Evolutionary conservation across 2,113 vertebrate genomes (phyloP).

Genomic region (Micromys minutus): DNA sequence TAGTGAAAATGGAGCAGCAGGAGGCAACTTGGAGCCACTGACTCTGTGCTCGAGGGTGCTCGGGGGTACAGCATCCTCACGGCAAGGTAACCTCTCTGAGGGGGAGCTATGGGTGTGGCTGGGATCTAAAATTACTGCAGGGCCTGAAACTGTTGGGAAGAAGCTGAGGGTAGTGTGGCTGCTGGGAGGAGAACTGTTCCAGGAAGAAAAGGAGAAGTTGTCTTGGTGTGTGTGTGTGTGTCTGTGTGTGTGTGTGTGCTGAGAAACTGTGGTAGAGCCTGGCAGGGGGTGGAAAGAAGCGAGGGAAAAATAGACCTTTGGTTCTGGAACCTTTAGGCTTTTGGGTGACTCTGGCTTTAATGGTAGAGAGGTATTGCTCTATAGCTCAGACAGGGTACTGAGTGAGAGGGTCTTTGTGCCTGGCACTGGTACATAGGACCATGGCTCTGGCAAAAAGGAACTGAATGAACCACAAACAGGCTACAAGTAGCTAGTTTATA

Average conservation of each 20-base stretch:
- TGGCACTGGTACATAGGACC: not conserved
- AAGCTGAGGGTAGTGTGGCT: slow-evolving; percentile 55
- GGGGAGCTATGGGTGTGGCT: not conserved
- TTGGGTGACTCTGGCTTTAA: not conserved
- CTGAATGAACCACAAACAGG: too few species aligned
- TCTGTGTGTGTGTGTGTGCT: not conserved
- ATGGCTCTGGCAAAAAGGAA: not conserved
- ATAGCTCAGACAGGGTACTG: not conserved
- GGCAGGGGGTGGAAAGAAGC: not conserved
- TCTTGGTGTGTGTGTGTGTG: not conserved
- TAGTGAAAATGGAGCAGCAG: not conserved
- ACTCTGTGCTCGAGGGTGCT: not conserved
- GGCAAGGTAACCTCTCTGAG: not conserved
- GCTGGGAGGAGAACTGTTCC: not conserved
- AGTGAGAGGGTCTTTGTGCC: not conserved
- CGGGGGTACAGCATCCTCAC: not conserved
- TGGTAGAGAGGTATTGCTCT: not conserved
- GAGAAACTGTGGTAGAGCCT: not conserved
- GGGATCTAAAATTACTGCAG: slow-evolving; percentile 55
- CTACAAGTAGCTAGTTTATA: not conserved
- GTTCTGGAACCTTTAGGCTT: not conserved
- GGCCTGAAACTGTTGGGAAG: slow-evolving; percentile 55
- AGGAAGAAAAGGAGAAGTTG: slow-evolving; percentile 60
- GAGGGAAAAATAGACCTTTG: not conserved
- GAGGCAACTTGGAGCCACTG: too few species aligned